Evolutionary conservation across 2,797 vertebrate species (phyloP).

Genomic region (Lacerta viridis): DNA sequence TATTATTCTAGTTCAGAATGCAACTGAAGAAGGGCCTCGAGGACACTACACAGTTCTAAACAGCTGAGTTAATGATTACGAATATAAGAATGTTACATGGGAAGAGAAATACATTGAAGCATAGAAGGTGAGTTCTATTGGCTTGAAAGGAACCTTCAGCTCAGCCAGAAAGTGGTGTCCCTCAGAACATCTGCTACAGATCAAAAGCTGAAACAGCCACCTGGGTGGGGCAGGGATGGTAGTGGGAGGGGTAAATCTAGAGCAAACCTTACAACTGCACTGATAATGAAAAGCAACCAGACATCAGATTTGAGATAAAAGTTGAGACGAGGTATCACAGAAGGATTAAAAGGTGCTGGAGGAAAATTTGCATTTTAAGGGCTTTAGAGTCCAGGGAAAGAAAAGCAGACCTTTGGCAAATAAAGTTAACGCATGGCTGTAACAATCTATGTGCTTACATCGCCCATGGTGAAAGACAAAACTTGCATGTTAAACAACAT

Average conservation of each 20-base stretch:
- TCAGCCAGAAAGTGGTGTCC: not conserved
- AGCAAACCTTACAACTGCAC: not conserved
- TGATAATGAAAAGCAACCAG: not conserved
- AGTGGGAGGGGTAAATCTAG: not conserved
- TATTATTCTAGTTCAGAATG: not conserved
- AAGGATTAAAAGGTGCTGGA: not conserved
- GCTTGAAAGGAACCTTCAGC: not conserved
- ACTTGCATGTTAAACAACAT: not conserved
- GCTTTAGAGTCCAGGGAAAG: not conserved
- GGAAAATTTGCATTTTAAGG: not conserved
- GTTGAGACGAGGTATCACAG: not conserved
- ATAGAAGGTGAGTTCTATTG: not conserved
- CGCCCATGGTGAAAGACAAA: not conserved
- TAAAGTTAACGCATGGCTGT: too few species aligned
- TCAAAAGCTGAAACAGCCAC: not conserved
- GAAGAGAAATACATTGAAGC: not conserved
- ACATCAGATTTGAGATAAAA: not conserved
- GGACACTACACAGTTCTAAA: not conserved
- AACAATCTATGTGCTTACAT: too few species aligned
- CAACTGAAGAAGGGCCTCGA: not conserved
- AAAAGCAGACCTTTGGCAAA: not conserved
- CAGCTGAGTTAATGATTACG: not conserved
- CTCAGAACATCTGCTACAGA: not conserved
- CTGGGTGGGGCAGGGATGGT: not conserved
- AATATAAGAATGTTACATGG: not conserved